phyloP scores from a whole-genome alignment of 2,797 vertebrate genomes.

The Setipinna tenuifilis region DNA sequence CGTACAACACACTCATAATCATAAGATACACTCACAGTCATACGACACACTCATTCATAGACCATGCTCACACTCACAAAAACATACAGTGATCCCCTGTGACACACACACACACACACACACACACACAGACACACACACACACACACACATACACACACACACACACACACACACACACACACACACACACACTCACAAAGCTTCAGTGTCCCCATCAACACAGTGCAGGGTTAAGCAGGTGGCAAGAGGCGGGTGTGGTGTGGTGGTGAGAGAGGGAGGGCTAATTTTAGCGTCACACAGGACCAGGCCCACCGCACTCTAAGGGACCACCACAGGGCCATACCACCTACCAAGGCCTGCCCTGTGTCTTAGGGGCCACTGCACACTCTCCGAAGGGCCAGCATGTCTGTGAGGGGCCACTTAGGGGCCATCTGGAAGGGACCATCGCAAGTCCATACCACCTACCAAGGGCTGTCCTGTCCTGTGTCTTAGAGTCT shows the following conservation, averaged over 20 bases:
- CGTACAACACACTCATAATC: too few relatives aligned
- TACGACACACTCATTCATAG: too few relatives aligned
- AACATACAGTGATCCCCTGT: neutral
- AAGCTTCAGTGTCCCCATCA: neutral
- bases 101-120: neutral
- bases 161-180: neutral
- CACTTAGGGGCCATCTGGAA: too few relatives aligned
- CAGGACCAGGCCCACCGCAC: neutral
- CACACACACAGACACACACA: neutral
- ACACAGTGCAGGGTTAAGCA: neutral
- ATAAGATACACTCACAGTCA: too few relatives aligned
- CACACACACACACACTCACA: neutral
- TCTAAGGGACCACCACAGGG: neutral
- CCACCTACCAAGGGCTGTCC: too few relatives aligned
- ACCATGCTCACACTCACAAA: neutral
- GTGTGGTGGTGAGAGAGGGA: slow-evolving; percentile 7
- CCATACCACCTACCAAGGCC: too few relatives aligned
- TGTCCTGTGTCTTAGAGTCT: too few relatives aligned
- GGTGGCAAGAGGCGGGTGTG: neutral
- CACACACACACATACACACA: neutral
- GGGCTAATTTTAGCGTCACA: neutral
- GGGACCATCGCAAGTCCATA: too few relatives aligned
- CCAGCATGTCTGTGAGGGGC: neutral
- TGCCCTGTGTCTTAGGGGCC: too few relatives aligned
- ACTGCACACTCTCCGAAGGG: too few relatives aligned